Conservation (phyloP, 1,140 invertebrate species). For the Brachionus rotundiformis region DNA sequence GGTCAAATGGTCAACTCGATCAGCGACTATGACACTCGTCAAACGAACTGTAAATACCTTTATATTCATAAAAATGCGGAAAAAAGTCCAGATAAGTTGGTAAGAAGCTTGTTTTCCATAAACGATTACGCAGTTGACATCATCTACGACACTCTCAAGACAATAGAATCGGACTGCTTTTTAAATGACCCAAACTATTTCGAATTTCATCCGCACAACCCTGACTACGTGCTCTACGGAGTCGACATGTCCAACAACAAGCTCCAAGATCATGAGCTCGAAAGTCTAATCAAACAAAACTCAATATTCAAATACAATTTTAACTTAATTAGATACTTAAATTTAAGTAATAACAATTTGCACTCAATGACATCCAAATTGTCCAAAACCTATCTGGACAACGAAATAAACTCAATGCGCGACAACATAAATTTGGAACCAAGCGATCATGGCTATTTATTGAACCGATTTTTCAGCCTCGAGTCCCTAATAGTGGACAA, state of each 20-base stretch:
- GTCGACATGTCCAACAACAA: slow-evolving; percentile 20
- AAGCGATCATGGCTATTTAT: neutral
- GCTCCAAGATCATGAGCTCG: slow-evolving; percentile 1
- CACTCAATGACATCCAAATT: neutral
- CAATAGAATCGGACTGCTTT: slow-evolving; percentile 6
- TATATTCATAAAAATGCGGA: neutral
- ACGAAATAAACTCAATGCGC: slow-evolving; percentile 5
- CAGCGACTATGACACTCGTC: neutral
- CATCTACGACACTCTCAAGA: neutral
- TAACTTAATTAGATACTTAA: slow-evolving; percentile 4
- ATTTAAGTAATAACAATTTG: slow-evolving; percentile 39
- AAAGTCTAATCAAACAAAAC: slow-evolving; percentile 33
- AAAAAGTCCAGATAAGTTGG: neutral
- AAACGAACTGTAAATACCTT: slow-evolving; percentile 7
- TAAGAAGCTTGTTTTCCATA: neutral
- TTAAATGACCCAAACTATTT: neutral
- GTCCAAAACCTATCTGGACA: neutral
- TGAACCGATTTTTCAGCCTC: slow-evolving; percentile 15
- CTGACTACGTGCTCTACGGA: neutral
- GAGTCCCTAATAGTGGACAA: slow-evolving; percentile 26
- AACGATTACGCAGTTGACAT: neutral
- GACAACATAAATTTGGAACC: neutral
- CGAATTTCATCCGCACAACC: neutral
- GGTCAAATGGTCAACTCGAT: neutral
- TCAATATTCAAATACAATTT: slow-evolving; percentile 25